Percentiles rank a stretch among this genome's conserved stretches.
These are phyloP conservation scores for Sylvia atricapilla DNA, from an alignment of 2,113 vertebrate genomes.

Conservation along the genomic window DNA sequence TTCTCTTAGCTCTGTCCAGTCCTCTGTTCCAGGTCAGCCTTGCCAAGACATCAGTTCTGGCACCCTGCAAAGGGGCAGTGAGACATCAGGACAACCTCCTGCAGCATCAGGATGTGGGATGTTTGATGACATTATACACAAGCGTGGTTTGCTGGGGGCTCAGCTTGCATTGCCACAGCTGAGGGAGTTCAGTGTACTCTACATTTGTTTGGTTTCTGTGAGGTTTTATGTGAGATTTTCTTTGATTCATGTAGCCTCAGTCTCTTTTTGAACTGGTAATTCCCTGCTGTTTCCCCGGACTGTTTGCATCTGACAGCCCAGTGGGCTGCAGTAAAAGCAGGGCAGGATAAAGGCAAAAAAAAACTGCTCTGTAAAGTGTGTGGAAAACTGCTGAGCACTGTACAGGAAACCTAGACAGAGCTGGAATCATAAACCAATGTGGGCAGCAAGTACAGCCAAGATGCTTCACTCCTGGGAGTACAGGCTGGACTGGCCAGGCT, in stretches of 20 bases:
- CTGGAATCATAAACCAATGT: neutral
- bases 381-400: neutral
- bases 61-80: neutral
- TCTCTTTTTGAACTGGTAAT: neutral
- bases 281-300: neutral
- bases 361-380: rapidly evolving
- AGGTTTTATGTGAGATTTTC: neutral
- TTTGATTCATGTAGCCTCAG: neutral
- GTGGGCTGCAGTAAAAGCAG: neutral
- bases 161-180: neutral
- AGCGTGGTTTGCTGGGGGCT: neutral
- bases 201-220: neutral
- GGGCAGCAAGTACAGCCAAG: rapidly evolving
- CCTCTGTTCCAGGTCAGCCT: neutral
- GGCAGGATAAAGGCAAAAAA: neutral
- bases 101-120: rapidly evolving
- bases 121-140: neutral
- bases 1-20: neutral
- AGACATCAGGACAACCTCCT: neutral
- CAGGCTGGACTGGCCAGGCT: rapidly evolving
- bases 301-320: neutral
- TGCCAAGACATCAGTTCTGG: neutral
- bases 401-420: neutral
- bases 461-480: neutral
- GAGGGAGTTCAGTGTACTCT: neutral